Base-by-base conservation (phyloP, 2,113 vertebrate species). In the Oreochromis niloticus region DNA sequence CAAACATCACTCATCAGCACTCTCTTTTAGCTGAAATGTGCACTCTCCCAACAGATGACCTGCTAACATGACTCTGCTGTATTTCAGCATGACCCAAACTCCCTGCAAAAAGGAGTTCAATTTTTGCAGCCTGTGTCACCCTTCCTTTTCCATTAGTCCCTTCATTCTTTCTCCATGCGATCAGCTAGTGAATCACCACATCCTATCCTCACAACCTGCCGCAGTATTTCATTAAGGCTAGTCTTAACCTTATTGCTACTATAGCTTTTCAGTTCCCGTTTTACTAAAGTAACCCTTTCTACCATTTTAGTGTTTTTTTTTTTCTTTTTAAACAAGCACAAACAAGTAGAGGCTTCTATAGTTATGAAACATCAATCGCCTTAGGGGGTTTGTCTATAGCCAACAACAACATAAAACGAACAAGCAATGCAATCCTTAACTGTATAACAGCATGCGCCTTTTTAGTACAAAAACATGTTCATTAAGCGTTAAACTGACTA, bases 141-240 rank as follows among this genome's bases (percentile, higher is more conserved):
- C 3, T 85, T 94, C 55, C 3, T 85, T 94, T 93, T 87, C 93
- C 80, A 68, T 79, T 14, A 84, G 73, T 10, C 68, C 27, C 80
- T 82, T 88, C 91, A 92, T 93, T 92, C 90, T 87, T 94, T 80
- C 73, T 85, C 41, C 11, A 7, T 86, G 88, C 46, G 82, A 92
- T 95, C 93, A 93, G 88, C 79, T 63, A 3, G 3, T 93, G 91
- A 93, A 92, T 94, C 92, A 92, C 43, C 82, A 63, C 68, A 41
- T 90, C 63, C 34, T 27, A 78, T 48, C 32, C 3, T 82, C 66
- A 88, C 71, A 68, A 81, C 61, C 14, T 61, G 63, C 71, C 11
- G 13, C 3, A 55, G 32, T 78, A 52, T 85, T 91, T 79, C 4
- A 90, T 68, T 17, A 59, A 86, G 80, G 19, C 17, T 30, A 6